Base-by-base conservation (phyloP, 30 jellyfish, hydroid and myxozoan genomes). In the Hydractinia echinata region DNA sequence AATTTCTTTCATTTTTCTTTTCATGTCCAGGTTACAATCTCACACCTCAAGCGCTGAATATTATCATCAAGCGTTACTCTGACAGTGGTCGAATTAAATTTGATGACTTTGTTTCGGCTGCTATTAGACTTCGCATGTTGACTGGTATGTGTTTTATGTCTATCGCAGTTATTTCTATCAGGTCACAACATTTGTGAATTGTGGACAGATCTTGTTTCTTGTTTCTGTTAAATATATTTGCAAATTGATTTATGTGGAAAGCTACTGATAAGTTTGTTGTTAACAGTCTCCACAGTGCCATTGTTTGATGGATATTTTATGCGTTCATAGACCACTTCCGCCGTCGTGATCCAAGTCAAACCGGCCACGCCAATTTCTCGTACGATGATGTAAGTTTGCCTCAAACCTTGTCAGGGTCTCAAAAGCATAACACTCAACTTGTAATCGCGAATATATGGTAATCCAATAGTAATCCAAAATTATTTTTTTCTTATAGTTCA, bases 81-180 rank as follows among this genome's bases (percentile, higher is more conserved):
- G 61, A 58, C 7, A 86, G 87, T 49, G 48, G 76, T 16, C 83
- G 95, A 77, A 87, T 93, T 83, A 16, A 90, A 52, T 93, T 93
- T 81, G 99, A 93, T 79, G 93, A 93, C 56, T 93, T 93, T 84
- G 85, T 93, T 64, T 85, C 96, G n/a, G 82, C 91, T 77, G 99
- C 96, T 20, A 87, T 93, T 53, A 87, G 95, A 44, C 73, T 93
- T 39, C 69, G 99, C 68, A 78, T 93, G 53, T 87, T 93, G 54
- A 87, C 99, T 61, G 99, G 99, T 93, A 66, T 4, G 89, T 55
- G 53, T 10, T 2, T 61, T 81, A 10, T 73, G n/a, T 73, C 51
- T 10, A 68, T 68, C 14, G n/a, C 79, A 68, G 21, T 13, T 68
- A 11, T 15, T n/a, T 68, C 21, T 68, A 11, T 68, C 13, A 13